Conservation (phyloP, 1,140 invertebrate species). For the Daktulosphaira vitifoliae region DNA sequence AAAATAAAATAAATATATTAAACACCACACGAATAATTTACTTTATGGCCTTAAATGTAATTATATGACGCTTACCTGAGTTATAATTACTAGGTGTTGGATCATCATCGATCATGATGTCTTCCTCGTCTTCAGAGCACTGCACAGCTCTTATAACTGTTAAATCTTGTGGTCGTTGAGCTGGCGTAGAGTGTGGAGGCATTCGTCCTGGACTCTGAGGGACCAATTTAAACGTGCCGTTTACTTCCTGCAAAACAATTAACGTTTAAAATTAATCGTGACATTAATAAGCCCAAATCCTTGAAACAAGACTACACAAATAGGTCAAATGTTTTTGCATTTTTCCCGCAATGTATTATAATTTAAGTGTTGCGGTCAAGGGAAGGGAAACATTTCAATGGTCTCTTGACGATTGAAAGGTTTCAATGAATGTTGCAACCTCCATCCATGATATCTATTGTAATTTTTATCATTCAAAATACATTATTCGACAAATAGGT, state of each 20-base stretch:
- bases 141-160: background rate
- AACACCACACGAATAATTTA: no score
- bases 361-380: background rate
- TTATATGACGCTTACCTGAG: background rate
- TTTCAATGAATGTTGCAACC: background rate
- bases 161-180: slow-evolving; percentile 13
- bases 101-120: slow-evolving; percentile 21
- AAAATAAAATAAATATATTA: background rate
- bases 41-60: background rate
- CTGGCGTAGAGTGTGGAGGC: slow-evolving; percentile 33
- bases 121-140: slow-evolving; percentile 2
- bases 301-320: background rate
- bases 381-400: slow-evolving; percentile 20
- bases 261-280: background rate
- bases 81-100: background rate
- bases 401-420: slow-evolving; percentile 18
- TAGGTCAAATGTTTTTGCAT: slow-evolving; percentile 5
- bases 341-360: background rate
- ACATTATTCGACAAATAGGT: no score
- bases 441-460: background rate
- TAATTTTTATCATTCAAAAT: background rate
- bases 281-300: no score
- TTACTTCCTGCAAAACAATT: slow-evolving; percentile 42
- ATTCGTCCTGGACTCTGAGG: slow-evolving; percentile 46
- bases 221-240: slow-evolving; percentile 48